Conservation (phyloP, 2,888 invertebrate species). For the Lepetodrilus schrolli region DNA sequence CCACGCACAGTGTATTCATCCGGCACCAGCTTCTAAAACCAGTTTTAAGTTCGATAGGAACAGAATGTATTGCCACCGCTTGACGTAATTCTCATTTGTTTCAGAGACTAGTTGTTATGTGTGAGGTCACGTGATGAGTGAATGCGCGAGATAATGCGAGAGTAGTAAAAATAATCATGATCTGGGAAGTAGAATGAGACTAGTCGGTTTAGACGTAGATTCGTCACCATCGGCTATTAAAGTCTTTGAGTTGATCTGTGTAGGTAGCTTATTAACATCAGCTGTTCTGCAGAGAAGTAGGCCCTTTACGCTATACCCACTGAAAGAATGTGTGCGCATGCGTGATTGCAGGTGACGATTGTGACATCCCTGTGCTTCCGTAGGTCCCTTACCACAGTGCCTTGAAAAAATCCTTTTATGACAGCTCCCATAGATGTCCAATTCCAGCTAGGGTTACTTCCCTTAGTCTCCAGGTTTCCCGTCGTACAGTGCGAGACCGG, state of each 20-base stretch:
- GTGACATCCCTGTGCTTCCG: background rate
- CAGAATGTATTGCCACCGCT: slow-evolving; percentile 5
- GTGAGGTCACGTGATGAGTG: background rate
- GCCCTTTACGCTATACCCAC: background rate
- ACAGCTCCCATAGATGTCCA: background rate
- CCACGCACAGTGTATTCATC: slow-evolving; percentile 7
- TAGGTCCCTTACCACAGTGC: background rate
- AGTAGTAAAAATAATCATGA: too few relatives aligned
- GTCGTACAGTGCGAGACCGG: background rate
- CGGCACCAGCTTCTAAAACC: slow-evolving; percentile 19
- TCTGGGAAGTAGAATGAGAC: too few relatives aligned
- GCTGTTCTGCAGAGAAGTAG: background rate
- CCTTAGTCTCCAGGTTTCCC: slow-evolving; percentile 4
- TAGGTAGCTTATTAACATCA: slow-evolving; percentile 15
- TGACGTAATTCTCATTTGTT: background rate
- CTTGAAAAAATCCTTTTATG: background rate
- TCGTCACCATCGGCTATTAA: background rate
- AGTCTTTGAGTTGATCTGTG: background rate
- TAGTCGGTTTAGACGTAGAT: too few relatives aligned
- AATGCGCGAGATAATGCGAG: slow-evolving; percentile 2
- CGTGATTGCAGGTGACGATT: background rate
- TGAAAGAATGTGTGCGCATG: slow-evolving; percentile 21
- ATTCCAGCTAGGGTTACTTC: background rate
- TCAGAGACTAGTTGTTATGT: background rate
- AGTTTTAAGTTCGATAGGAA: background rate